Percentiles rank a stretch among this genome's conserved stretches.
phyloP scores from a whole-genome alignment of 1,140 invertebrate species.

The Drosophila melanica region DNA sequence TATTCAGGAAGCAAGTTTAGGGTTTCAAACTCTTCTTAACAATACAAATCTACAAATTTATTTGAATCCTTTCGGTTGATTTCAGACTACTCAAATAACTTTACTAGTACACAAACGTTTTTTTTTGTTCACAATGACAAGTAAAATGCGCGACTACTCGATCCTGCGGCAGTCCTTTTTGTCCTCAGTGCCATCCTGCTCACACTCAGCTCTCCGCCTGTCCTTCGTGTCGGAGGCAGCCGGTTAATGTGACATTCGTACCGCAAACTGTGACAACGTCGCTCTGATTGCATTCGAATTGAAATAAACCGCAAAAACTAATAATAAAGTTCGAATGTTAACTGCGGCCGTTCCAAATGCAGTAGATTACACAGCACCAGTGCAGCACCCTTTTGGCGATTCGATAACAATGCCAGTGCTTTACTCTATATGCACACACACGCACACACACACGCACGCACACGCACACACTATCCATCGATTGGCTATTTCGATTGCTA shows the following conservation, averaged over 20 bases:
- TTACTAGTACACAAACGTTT: background rate
- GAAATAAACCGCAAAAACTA: constrained; percentile 72
- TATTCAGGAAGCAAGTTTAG: no score
- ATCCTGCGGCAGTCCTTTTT: constrained; percentile 1
- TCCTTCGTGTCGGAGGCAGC: background rate
- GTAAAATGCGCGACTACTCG: constrained; percentile 7
- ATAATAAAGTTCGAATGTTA: constrained; percentile 60
- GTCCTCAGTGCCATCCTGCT: background rate
- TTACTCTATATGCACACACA: constrained; percentile 31
- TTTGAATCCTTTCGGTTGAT: no score
- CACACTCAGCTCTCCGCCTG: background rate
- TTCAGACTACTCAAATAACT: no score
- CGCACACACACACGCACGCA: constrained; percentile 13
- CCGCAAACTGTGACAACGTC: constrained; percentile 55
- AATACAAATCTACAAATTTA: no score
- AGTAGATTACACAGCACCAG: background rate
- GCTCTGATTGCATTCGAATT: constrained; percentile 49
- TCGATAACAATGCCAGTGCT: constrained; percentile 64
- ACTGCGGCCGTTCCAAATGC: constrained; percentile 8
- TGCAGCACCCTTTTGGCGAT: constrained; percentile 25
- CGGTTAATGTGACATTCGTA: constrained; percentile 52
- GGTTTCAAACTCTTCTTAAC: no score
- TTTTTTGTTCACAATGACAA: background rate
- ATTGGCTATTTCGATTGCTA: constrained; percentile 45
- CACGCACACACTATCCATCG: background rate